Evolutionary conservation across 2,888 invertebrate species (phyloP), one percentile per base, ranked within the genome.

Genomic region (Ichneumon xanthorius): DNA sequence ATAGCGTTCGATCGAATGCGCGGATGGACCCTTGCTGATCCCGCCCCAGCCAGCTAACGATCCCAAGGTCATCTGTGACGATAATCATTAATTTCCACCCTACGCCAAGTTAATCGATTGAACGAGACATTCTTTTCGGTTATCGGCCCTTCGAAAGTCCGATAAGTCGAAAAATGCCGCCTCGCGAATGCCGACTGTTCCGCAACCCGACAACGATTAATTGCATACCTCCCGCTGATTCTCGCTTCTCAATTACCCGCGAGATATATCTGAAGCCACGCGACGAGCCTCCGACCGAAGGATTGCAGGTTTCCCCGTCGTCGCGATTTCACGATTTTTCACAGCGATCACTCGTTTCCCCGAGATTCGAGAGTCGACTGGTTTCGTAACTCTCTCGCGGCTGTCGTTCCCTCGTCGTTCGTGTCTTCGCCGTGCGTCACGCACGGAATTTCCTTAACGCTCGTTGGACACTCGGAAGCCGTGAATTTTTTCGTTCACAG

Each of bases 11-110:
- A 91, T 80, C 0, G 88, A 80, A 11, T 88, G 72, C 11, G 80
- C 40, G 40, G 88, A 88, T 2, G 83, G 86, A 4, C 71, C 53
- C 9, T 70, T 80, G 11, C 89, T 89, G 50, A 88, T 86, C 2
- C 87, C 75, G 4, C 89, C 88, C 87, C 88, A 87, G 67, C 89
- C 89, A 75, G 90, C 85, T 16, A 92, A 16, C 3, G 90, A 88
- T 30, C 92, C 90, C 11, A 92, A 86, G n/a, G 92, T 92, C 92
- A 92, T 92, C 87, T 90, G 37, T 7, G 78, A 58, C 70, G 67
- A 71, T 68, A 58, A 11, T 63, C 9, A 63, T 63, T 33, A 37
- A 63, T 37, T 37, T 11, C 7, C 5, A 33, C 30, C 2, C 14
- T 16, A 30, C 11, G 61, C n/a, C 4, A 14, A 16, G 16, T 16